Base-by-base conservation (phyloP, 2,113 vertebrate species). In the Thunnus maccoyii region DNA sequence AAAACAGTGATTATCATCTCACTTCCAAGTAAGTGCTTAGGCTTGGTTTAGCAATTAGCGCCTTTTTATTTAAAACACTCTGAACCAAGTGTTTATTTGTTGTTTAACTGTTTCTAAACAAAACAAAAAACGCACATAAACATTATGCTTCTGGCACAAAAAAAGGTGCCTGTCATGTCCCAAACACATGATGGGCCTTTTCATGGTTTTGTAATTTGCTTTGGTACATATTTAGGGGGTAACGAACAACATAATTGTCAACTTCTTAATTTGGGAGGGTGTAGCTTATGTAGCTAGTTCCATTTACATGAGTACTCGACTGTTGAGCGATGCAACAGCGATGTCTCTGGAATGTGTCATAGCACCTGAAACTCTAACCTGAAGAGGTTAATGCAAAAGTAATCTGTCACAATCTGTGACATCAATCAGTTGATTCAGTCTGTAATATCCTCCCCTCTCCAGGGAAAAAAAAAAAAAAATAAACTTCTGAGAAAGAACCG, bases 301-400 rank as follows among this genome's bases (percentile, higher is more conserved):
- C 6, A 18, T 82, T 77, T 77, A 57, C 68, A 64, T 11, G 56
- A 87, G 78, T 13, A 46, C 57, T 70, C 81, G 32, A 30, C 57
- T 1, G 80, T 68, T 44, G 75, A 73, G 54, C 51, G 13, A 92
- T 76, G 80, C 93, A 94, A 92, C 91, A 77, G 90, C 69, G 86
- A 93, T 9, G 15, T 93, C 91, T 96, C 93, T 94, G 94, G 95
- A 96, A 96, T 94, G 95, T 91, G 94, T 94, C 83, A 63, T 88
- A 94, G 95, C 95, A 95, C 94, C 95, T 90, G 79, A 82, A 91
- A 67, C 61, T 76, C 70, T 58, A 77, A 88, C 78, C 72, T 75
- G 25, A 86, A 87, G 72, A 48, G 55, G 76, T 81, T 60, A 20
- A 78, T 48, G 16, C n/a, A 41, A 41, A 65, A 77, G 44, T 65